Conservation (phyloP, 2,797 vertebrate genomes). For the Fistularia commersonii region DNA sequence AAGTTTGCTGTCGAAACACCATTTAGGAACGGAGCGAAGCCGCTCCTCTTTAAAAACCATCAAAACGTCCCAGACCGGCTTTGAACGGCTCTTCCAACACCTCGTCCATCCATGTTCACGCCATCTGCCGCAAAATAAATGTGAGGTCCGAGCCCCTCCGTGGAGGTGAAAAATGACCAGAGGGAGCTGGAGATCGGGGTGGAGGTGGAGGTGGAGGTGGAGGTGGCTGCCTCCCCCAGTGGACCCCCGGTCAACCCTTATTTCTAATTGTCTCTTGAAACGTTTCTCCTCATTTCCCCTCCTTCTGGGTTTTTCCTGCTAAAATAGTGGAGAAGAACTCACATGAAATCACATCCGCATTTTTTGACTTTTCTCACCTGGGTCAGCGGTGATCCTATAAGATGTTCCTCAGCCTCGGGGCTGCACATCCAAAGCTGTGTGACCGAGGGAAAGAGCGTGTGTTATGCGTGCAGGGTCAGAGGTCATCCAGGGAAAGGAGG, state of each 20-base stretch:
- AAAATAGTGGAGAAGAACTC: slow-evolving; percentile 40
- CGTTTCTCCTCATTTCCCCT: slow-evolving; percentile 66
- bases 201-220: slow-evolving; percentile 51
- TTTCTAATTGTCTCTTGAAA: slow-evolving; percentile 71
- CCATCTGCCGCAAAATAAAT: slow-evolving; percentile 47
- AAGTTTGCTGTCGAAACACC: no score
- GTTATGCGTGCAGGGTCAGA: slow-evolving; percentile 56
- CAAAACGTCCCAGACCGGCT: no score
- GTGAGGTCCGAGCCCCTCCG: no score
- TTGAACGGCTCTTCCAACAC: slow-evolving; percentile 47
- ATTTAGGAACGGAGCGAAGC: no score
- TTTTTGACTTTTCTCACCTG: no score
- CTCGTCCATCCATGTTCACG: slow-evolving; percentile 56
- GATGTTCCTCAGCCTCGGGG: no score
- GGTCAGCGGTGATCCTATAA: no score
- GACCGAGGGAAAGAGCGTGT: slow-evolving; percentile 61
- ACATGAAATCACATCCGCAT: no score
- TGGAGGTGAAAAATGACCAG: slow-evolving; percentile 67
- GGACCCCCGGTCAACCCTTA: slow-evolving; percentile 66
- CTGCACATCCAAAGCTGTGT: slow-evolving; percentile 31
- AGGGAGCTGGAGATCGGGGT: slow-evolving; percentile 41
- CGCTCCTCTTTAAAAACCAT: no score
- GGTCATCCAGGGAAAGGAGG: slow-evolving; percentile 57
- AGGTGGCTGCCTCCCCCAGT: slow-evolving; percentile 53
- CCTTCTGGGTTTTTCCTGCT: slow-evolving; percentile 55